Percentiles rank a stretch among this genome's conserved stretches.
Evolutionary conservation across 2,797 vertebrate genomes (phyloP).

Genomic region (Micropoecilia bifurca): DNA sequence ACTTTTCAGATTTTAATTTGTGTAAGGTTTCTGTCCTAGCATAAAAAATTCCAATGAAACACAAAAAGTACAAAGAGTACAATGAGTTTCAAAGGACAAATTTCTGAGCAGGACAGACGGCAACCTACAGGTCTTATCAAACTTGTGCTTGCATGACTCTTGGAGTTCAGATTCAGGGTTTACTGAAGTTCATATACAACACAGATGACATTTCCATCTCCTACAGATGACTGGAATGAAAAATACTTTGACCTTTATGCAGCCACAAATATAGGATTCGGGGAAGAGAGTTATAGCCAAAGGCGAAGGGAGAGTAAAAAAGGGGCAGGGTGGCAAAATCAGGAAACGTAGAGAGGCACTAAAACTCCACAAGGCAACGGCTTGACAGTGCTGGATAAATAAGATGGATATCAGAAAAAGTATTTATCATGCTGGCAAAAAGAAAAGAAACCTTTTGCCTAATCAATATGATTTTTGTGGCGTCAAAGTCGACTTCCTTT

Average conservation of each 20-base stretch:
- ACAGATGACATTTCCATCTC: conserved; percentile 66
- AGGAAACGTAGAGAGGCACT: conserved; percentile 27
- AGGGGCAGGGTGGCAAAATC: conserved; percentile 4
- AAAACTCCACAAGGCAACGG: conserved; percentile 7
- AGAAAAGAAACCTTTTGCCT: conserved; percentile 2
- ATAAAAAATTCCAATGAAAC: background rate
- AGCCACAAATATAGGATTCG: conserved; percentile 51
- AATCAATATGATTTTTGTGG: background rate
- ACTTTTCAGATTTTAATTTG: background rate
- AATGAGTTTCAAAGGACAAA: conserved; percentile 12
- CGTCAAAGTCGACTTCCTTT: no score
- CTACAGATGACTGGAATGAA: conserved; percentile 62
- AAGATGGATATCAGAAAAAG: conserved; percentile 24
- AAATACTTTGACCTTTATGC: conserved; percentile 71
- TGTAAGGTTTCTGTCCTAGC: background rate
- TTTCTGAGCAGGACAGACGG: background rate
- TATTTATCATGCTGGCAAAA: conserved; percentile 1
- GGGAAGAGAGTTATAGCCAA: conserved; percentile 19
- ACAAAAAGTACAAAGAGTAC: background rate
- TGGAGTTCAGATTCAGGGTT: conserved; percentile 44
- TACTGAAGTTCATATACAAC: conserved; percentile 49
- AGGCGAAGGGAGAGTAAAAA: conserved; percentile 15
- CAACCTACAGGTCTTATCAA: background rate
- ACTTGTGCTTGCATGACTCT: conserved; percentile 14
- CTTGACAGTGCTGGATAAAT: conserved; percentile 7